Percentiles rank a stretch among this genome's conserved stretches.
phyloP scores from a whole-genome alignment of 2,888 invertebrate genomes.

The Lamellibrachia columna region DNA sequence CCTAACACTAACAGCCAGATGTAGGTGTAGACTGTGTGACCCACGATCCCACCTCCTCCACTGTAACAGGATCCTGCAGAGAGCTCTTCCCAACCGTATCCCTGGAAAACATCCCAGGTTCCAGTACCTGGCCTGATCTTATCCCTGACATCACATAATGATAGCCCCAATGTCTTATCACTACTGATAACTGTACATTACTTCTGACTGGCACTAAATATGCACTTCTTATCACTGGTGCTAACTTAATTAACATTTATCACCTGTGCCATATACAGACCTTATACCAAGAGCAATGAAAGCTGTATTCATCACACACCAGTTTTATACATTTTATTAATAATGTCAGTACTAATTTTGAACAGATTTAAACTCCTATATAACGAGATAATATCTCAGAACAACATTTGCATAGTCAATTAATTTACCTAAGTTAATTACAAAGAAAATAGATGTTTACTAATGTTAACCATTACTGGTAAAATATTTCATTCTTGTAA shows the following conservation, averaged over 20 bases:
- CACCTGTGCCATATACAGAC: neutral
- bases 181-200: neutral
- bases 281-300: neutral
- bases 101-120: neutral
- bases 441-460: no score
- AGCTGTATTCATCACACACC: neutral
- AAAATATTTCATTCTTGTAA: no score
- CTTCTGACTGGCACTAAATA: neutral
- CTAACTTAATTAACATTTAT: conserved; percentile 10
- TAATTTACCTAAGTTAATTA: no score
- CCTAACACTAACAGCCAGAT: neutral
- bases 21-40: neutral
- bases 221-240: neutral
- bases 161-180: neutral
- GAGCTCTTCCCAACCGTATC: neutral
- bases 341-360: neutral
- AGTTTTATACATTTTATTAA: neutral
- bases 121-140: neutral
- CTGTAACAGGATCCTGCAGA: neutral
- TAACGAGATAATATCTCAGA: no score
- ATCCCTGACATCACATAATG: neutral
- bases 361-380: no score
- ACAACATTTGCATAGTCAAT: no score
- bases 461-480: no score
- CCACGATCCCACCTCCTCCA: neutral